phyloP scores from a whole-genome alignment of 2,113 vertebrate species.

The Podilymbus podiceps region DNA sequence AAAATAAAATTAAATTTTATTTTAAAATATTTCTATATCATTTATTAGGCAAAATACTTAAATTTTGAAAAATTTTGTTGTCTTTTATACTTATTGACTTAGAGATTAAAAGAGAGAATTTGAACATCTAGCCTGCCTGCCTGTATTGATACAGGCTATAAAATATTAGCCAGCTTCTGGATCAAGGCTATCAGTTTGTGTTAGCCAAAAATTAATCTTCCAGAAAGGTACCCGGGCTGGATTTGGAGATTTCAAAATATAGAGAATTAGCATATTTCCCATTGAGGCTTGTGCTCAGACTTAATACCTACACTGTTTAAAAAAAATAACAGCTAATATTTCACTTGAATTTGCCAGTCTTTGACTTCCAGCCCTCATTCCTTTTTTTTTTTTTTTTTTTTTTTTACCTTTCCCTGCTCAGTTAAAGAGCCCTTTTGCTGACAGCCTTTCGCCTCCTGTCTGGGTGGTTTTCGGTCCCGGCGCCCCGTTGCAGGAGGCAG shows the following conservation, averaged over 20 bases:
- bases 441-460: background rate
- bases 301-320: background rate
- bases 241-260: background rate
- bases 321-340: background rate
- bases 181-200: background rate
- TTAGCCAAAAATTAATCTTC: background rate
- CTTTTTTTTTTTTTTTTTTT: background rate
- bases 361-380: background rate
- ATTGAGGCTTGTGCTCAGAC: background rate
- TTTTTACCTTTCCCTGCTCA: background rate
- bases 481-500: accelerated
- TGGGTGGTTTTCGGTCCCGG: background rate
- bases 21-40: no score
- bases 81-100: background rate
- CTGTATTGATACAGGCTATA: background rate
- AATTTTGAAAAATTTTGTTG: background rate
- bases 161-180: background rate
- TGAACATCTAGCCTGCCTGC: background rate
- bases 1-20: no score
- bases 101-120: background rate
- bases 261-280: background rate
- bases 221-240: background rate
- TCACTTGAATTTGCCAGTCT: background rate
- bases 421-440: background rate
- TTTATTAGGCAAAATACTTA: background rate